A percentile compares a stretch with the other conserved stretches of the same genome.
These are phyloP conservation scores for Stegana nigrithorax DNA, from an alignment of 2,888 invertebrate genomes.

Conservation along the genomic window DNA sequence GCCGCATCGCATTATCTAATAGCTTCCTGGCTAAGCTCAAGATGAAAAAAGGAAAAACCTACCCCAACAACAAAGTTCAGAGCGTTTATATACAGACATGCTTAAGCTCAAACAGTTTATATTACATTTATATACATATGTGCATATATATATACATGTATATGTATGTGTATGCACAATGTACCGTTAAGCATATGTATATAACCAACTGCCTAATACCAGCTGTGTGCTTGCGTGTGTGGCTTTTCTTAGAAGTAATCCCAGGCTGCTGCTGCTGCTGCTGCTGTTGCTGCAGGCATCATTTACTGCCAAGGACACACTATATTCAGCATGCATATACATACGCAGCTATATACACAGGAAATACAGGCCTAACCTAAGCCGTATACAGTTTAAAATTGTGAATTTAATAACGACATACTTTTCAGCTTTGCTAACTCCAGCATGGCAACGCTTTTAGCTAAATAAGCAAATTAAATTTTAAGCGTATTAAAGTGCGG, in stretches of 20 bases:
- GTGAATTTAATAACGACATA: too few relatives aligned
- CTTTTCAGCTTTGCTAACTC: too few relatives aligned
- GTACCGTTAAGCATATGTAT: background rate
- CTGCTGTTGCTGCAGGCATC: constrained; percentile 5
- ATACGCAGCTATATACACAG: constrained; percentile 20
- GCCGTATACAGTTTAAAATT: constrained; percentile 1
- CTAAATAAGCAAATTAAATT: constrained; percentile 14
- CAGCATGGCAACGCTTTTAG: too few relatives aligned
- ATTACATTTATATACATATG: background rate
- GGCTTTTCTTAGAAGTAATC: constrained; percentile 20
- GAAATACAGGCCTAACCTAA: constrained; percentile 6
- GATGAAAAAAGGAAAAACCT: constrained; percentile 40
- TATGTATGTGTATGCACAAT: constrained; percentile 23
- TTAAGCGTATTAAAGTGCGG: background rate
- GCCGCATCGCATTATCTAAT: constrained; percentile 56
- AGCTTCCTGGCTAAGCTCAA: constrained; percentile 44
- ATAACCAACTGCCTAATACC: background rate
- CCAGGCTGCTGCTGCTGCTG: constrained; percentile 23
- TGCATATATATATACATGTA: constrained; percentile 11
- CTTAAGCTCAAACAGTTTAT: background rate
- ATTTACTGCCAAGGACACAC: constrained; percentile 51
- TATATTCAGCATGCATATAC: constrained; percentile 17
- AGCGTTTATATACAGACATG: constrained; percentile 32
- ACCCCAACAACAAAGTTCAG: constrained; percentile 53
- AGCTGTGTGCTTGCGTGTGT: background rate